Percentiles rank a stretch among this genome's conserved stretches.
These are phyloP conservation scores for Mastomys coucha DNA, from an alignment of 2,113 vertebrate genomes.

Conservation along the genomic window DNA sequence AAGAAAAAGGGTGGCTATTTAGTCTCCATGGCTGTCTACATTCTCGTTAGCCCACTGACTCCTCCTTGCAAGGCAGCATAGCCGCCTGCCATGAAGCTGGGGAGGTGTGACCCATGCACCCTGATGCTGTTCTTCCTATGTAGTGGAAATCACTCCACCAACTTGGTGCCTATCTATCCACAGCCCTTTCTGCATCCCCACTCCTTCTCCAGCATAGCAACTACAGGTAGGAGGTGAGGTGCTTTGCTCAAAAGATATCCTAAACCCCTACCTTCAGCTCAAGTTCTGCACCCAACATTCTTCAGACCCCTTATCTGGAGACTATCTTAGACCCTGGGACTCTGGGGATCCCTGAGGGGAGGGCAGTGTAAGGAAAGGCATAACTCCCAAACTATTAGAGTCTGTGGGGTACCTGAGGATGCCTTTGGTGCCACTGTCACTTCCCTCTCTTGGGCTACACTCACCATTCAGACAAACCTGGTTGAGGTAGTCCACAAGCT, in stretches of 20 bases:
- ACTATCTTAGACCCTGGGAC: neutral
- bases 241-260: neutral
- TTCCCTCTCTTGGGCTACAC: neutral
- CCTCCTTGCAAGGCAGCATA: neutral
- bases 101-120: neutral
- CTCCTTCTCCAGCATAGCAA: neutral
- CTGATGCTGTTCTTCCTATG: neutral
- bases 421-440: neutral
- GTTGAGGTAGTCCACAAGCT: constrained; percentile 18
- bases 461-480: constrained; percentile 65
- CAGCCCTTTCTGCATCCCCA: neutral
- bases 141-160: neutral
- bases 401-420: neutral
- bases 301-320: neutral
- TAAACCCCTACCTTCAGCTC: neutral
- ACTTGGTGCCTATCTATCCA: neutral
- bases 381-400: neutral
- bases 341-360: neutral
- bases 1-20: neutral
- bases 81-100: neutral
- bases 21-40: neutral
- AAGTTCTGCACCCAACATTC: neutral
- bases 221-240: neutral
- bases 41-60: neutral
- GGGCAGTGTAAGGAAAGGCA: neutral